Percentiles rank a stretch among this genome's conserved stretches.
These are phyloP conservation scores for Triops longicaudatus DNA, from an alignment of 1,140 invertebrate genomes.

Conservation along the genomic window DNA sequence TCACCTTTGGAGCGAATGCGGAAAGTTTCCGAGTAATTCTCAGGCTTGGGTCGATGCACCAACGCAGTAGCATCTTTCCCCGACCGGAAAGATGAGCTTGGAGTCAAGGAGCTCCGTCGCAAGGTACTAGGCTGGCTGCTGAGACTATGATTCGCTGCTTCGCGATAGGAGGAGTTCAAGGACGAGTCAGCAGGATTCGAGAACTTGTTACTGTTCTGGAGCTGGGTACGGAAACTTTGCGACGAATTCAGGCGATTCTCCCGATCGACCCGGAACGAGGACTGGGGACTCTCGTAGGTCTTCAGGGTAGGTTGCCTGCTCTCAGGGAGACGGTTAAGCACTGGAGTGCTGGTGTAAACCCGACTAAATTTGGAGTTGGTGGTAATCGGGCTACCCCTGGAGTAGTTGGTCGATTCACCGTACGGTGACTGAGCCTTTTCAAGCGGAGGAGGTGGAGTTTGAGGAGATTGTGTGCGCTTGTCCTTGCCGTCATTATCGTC, in stretches of 20 bases:
- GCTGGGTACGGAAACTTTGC: background rate
- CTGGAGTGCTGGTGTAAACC: constrained; percentile 30
- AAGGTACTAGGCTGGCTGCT: background rate
- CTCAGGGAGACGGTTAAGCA: constrained; percentile 23
- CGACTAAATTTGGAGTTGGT: constrained; percentile 18
- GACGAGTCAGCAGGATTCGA: background rate
- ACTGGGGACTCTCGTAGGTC: background rate
- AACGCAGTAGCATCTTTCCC: constrained; percentile 9
- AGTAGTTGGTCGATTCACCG: background rate
- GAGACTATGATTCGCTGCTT: background rate
- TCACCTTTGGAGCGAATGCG: constrained; percentile 55
- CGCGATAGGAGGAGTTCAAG: background rate
- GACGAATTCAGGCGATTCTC: background rate
- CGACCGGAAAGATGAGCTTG: constrained; percentile 20
- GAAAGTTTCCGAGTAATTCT: constrained; percentile 60
- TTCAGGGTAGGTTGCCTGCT: background rate
- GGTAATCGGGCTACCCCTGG: background rate
- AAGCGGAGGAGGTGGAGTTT: constrained; percentile 21
- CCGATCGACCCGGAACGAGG: background rate
- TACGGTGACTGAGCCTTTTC: constrained; percentile 3
- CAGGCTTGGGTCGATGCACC: constrained; percentile 46
- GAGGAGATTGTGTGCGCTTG: constrained; percentile 13
- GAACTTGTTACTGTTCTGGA: background rate
- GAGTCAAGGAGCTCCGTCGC: constrained; percentile 27
- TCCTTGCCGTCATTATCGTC: constrained; percentile 30